A percentile compares a stretch with the other conserved stretches of the same genome.
These are phyloP conservation scores for Drosophila mayri DNA, from an alignment of 1,140 invertebrate genomes.

Conservation along the genomic window DNA sequence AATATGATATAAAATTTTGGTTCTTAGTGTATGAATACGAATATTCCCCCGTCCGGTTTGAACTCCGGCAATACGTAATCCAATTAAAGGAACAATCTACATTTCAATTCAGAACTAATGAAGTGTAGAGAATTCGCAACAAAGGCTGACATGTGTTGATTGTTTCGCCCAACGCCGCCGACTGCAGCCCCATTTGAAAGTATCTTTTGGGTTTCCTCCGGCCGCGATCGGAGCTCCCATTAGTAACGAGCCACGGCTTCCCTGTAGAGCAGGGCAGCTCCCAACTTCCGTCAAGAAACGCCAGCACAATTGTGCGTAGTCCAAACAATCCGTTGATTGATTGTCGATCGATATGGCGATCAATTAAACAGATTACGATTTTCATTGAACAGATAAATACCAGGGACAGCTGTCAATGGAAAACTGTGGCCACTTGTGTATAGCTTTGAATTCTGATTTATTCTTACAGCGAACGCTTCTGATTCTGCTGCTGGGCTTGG, in stretches of 20 bases:
- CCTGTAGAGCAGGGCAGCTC: slow-evolving; percentile 36
- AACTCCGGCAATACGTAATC: slow-evolving; percentile 64
- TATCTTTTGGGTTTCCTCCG: slow-evolving; percentile 38
- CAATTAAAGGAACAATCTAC: slow-evolving; percentile 84
- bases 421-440: background rate
- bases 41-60: slow-evolving; percentile 58
- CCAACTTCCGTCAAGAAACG: slow-evolving; percentile 71
- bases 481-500: slow-evolving; percentile 51
- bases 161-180: slow-evolving; percentile 44
- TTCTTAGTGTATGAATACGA: slow-evolving; percentile 14
- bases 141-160: slow-evolving; percentile 69
- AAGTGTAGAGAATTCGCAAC: slow-evolving; percentile 80
- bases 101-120: slow-evolving; percentile 83
- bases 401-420: slow-evolving; percentile 47
- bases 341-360: slow-evolving; percentile 68
- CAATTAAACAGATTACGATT: slow-evolving; percentile 69
- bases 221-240: slow-evolving; percentile 41
- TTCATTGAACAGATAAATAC: slow-evolving; percentile 64
- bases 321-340: slow-evolving; percentile 78
- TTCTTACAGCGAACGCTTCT: slow-evolving; percentile 52
- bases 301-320: slow-evolving; percentile 55
- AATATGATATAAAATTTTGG: background rate
- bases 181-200: slow-evolving; percentile 74
- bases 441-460: slow-evolving; percentile 8
- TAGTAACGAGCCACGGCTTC: slow-evolving; percentile 58